phyloP scores from a whole-genome alignment of 2,888 invertebrate species.

The Myopa tessellatipennis region DNA sequence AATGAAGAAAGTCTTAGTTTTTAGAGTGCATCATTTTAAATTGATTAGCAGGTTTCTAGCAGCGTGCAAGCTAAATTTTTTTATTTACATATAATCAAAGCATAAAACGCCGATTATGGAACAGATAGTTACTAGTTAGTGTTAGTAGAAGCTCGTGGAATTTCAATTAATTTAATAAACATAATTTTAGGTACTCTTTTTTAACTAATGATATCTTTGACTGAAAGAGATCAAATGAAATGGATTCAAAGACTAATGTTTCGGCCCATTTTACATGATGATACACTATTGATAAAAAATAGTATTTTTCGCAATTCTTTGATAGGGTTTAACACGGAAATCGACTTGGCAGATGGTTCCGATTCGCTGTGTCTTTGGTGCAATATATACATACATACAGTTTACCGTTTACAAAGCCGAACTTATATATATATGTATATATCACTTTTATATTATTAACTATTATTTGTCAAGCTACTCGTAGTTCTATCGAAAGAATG shows the following conservation, averaged over 20 bases:
- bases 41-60: not conserved
- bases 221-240: too few species aligned
- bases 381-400: conserved; percentile 21
- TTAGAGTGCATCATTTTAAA: not conserved
- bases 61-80: not conserved
- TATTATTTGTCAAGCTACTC: too few species aligned
- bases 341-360: too few species aligned
- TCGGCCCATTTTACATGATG: not conserved
- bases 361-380: too few species aligned
- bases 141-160: not conserved
- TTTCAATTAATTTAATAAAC: not conserved
- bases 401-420: not conserved
- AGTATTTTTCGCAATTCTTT: too few species aligned
- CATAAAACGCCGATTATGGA: not conserved
- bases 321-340: not conserved
- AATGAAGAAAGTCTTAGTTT: not conserved
- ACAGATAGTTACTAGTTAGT: conserved; percentile 13
- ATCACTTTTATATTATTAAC: not conserved
- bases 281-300: not conserved
- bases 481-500: too few species aligned
- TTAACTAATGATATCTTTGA: too few species aligned
- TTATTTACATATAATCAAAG: not conserved
- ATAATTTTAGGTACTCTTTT: not conserved
- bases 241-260: too few species aligned
- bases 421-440: conserved; percentile 21